These are phyloP conservation scores for Agriopis aurantiaria DNA, from an alignment of 2,888 invertebrate species.

Conservation along the genomic window DNA sequence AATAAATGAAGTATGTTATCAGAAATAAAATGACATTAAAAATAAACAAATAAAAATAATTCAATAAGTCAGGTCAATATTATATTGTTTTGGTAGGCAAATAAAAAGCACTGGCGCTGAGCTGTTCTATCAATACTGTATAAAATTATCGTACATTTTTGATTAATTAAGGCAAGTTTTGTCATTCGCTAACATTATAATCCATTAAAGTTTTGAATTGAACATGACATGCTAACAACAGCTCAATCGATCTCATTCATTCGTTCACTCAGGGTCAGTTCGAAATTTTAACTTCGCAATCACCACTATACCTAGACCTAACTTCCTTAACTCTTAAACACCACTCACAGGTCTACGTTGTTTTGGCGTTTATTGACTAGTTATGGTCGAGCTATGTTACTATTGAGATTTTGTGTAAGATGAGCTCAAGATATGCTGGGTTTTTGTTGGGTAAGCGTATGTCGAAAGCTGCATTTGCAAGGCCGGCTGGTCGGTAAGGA, in stretches of 20 bases:
- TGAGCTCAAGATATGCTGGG: constrained; percentile 48
- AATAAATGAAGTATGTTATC: no score
- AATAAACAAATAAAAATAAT: no score
- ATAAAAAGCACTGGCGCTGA: no score
- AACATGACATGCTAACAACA: constrained; percentile 27
- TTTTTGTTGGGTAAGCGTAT: constrained; percentile 64
- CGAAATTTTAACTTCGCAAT: constrained; percentile 34
- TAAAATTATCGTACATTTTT: not conserved
- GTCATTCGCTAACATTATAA: constrained; percentile 17
- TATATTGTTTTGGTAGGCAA: no score
- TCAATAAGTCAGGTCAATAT: no score
- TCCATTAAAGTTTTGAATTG: constrained; percentile 23
- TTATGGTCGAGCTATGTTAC: constrained; percentile 39
- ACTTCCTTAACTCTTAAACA: constrained; percentile 34
- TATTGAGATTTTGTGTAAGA: constrained; percentile 15
- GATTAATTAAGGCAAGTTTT: not conserved
- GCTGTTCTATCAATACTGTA: no score
- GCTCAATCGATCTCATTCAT: constrained; percentile 44
- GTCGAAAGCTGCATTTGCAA: constrained; percentile 75
- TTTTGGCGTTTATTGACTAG: constrained; percentile 45
- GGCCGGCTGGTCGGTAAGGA: constrained; percentile 72
- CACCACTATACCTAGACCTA: constrained; percentile 47
- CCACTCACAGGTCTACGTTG: constrained; percentile 45
- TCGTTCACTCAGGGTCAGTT: constrained; percentile 40
- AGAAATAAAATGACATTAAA: no score